Percentiles rank a stretch among this genome's conserved stretches.
Conservation (phyloP, 2,113 vertebrate species). For the Sapajus apella region DNA sequence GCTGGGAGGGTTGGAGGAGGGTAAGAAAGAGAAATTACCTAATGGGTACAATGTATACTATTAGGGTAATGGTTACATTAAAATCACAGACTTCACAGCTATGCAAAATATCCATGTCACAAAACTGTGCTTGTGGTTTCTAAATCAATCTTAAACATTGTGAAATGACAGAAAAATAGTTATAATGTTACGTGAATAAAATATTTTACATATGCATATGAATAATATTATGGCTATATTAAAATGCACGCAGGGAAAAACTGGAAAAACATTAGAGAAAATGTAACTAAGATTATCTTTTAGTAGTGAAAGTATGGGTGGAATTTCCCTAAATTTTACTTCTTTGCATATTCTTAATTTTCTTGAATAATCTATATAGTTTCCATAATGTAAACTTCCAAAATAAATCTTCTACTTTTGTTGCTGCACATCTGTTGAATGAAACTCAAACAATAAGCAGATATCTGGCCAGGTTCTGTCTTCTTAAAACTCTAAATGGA, state of each 20-base stretch:
- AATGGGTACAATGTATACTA: too few species aligned
- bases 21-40: too few species aligned
- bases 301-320: background rate
- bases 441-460: background rate
- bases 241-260: background rate
- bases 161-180: background rate
- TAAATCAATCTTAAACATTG: background rate
- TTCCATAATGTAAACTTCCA: background rate
- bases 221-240: background rate
- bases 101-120: too few species aligned
- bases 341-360: background rate
- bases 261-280: background rate
- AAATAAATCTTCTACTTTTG: background rate
- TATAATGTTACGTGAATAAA: background rate
- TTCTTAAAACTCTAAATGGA: background rate
- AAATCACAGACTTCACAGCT: too few species aligned
- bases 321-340: background rate
- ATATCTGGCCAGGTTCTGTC: background rate
- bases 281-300: background rate
- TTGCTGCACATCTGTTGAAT: background rate
- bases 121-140: too few species aligned
- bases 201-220: background rate
- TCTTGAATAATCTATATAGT: background rate
- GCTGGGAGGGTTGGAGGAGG: too few species aligned
- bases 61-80: too few species aligned